phyloP scores from a whole-genome alignment of 1,140 invertebrate species.

The Hydropsyche tenuis region DNA sequence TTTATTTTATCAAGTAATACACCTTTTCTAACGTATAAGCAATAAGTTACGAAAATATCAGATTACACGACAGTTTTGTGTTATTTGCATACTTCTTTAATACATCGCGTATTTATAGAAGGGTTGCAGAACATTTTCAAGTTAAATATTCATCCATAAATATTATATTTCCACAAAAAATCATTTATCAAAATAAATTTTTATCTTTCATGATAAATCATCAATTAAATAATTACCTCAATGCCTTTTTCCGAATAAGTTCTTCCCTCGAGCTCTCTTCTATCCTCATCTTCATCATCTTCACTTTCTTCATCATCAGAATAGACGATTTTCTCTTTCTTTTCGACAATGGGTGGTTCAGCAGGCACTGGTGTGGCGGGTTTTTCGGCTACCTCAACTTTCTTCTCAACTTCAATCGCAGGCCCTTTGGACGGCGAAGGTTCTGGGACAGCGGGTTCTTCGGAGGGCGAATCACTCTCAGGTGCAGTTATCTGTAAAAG shows the following conservation, averaged over 20 bases:
- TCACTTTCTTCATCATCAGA: slow-evolving; percentile 58
- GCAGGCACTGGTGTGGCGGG: slow-evolving; percentile 44
- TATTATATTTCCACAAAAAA: no score
- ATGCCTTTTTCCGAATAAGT: slow-evolving; percentile 77
- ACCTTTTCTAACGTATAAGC: slow-evolving; percentile 11
- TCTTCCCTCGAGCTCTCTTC: slow-evolving; percentile 77
- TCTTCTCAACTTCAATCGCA: slow-evolving; percentile 51
- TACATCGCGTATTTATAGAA: not conserved
- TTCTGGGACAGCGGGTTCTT: slow-evolving; percentile 12
- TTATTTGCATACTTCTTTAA: slow-evolving; percentile 7
- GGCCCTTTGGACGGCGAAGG: slow-evolving; percentile 22
- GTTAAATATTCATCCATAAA: no score
- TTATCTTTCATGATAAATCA: no score
- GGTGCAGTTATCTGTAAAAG: slow-evolving; percentile 54
- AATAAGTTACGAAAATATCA: slow-evolving; percentile 3
- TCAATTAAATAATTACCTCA: slow-evolving; percentile 66
- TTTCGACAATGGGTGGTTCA: slow-evolving; percentile 32
- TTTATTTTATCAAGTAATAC: slow-evolving; percentile 11
- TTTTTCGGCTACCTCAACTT: slow-evolving; percentile 46
- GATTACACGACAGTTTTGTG: not conserved
- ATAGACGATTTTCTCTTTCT: slow-evolving; percentile 55
- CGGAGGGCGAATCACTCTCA: slow-evolving; percentile 25
- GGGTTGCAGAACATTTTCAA: not conserved
- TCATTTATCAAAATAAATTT: no score
- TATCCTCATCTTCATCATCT: slow-evolving; percentile 68